These are phyloP conservation scores for Desoria tigrina DNA, from an alignment of 2,888 invertebrate species.

Conservation along the genomic window DNA sequence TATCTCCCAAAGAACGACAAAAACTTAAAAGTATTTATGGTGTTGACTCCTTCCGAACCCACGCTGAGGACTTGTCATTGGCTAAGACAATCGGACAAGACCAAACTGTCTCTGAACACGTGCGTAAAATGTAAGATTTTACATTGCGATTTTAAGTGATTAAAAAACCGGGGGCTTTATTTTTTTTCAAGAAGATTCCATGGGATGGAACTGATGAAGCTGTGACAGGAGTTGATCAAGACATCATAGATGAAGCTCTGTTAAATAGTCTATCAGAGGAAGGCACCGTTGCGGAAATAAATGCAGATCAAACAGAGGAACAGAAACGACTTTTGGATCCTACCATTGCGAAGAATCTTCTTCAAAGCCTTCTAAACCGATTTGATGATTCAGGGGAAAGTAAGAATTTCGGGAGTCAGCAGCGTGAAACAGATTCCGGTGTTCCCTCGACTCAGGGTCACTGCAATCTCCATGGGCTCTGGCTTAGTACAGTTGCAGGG, in stretches of 20 bases:
- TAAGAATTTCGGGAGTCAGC: not conserved
- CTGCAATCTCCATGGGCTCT: conserved; percentile 44
- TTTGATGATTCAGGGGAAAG: conserved; percentile 16
- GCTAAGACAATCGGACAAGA: not conserved
- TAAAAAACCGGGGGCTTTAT: not conserved
- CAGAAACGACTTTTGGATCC: conserved; percentile 15
- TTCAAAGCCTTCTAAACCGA: conserved; percentile 28
- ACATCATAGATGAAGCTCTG: not conserved
- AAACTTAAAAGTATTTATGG: too few relatives aligned
- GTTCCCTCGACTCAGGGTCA: conserved; percentile 11
- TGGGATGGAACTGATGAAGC: not conserved
- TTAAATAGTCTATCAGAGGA: not conserved
- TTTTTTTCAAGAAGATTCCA: not conserved
- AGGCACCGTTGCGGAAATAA: not conserved
- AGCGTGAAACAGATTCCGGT: not conserved
- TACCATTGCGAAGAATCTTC: conserved; percentile 26
- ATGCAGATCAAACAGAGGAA: not conserved
- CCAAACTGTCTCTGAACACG: not conserved
- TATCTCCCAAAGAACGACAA: too few relatives aligned
- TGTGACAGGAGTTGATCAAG: not conserved
- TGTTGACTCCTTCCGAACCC: not conserved
- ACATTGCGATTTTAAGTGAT: not conserved
- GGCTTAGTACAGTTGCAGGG: conserved; percentile 47
- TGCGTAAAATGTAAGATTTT: not conserved
- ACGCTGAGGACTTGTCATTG: not conserved